phyloP scores from a whole-genome alignment of 2,797 vertebrate genomes.

The Sternarchorhynchus goeldii region DNA sequence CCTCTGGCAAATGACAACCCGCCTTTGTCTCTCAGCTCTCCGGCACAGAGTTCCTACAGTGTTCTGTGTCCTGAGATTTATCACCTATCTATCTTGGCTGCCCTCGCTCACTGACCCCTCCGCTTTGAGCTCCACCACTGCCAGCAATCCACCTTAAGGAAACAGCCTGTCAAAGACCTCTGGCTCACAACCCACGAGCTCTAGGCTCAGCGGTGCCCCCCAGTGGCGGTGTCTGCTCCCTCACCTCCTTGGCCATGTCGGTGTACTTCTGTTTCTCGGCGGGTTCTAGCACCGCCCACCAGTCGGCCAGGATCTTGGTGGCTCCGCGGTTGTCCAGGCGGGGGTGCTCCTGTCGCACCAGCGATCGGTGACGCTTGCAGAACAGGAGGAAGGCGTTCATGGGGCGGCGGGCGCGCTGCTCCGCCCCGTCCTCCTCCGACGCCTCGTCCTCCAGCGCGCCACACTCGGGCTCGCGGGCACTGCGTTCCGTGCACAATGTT shows the following conservation, averaged over 20 bases:
- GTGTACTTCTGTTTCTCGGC: slow-evolving; percentile 99
- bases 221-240: background rate
- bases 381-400: slow-evolving; percentile 99
- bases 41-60: background rate
- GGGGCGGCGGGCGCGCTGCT: slow-evolving; percentile 92
- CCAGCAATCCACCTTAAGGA: too few species aligned
- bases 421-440: slow-evolving; percentile 87
- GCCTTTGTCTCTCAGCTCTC: too few species aligned
- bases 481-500: slow-evolving; percentile 62
- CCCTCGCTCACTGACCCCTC: background rate
- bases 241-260: slow-evolving; percentile 99
- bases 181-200: background rate
- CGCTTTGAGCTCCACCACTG: too few species aligned
- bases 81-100: too few species aligned
- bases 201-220: too few species aligned
- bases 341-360: slow-evolving; percentile 97
- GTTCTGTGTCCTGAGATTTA: background rate
- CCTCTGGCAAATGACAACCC: background rate
- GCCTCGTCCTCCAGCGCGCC: slow-evolving; percentile 73
- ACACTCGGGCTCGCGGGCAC: slow-evolving; percentile 75
- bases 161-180: background rate
- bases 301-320: slow-evolving; percentile 98
- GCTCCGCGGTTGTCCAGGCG: slow-evolving; percentile 97
- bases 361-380: slow-evolving; percentile 96
- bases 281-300: slow-evolving; percentile 97